phyloP scores from a whole-genome alignment of 2,797 vertebrate genomes.

The Hydrolagus colliei region DNA sequence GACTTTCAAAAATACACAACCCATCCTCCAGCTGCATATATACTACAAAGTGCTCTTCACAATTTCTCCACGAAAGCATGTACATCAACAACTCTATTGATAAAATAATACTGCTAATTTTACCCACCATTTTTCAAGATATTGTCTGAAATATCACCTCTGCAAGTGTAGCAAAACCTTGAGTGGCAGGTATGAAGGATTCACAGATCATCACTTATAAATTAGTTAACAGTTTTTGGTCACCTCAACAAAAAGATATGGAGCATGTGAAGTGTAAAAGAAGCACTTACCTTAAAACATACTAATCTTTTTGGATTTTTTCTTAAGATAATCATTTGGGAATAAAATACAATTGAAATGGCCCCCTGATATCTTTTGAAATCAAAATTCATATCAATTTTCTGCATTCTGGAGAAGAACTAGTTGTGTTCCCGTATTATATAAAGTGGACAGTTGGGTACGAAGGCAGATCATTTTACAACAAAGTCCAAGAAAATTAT shows the following conservation, averaged over 20 bases:
- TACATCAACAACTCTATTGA: not conserved
- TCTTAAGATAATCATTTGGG: not conserved
- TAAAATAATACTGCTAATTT: not conserved
- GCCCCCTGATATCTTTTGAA: no score
- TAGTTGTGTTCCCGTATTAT: no score
- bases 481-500: no score
- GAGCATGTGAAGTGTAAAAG: not conserved
- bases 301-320: not conserved
- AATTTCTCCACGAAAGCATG: not conserved
- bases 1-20: not conserved
- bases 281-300: not conserved
- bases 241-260: not conserved
- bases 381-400: no score
- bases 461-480: no score
- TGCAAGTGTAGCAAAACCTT: not conserved
- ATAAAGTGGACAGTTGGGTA: no score
- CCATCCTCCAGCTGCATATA: not conserved
- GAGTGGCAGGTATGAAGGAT: not conserved
- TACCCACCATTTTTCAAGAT: not conserved
- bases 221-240: not conserved
- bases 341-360: no score
- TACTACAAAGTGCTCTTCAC: not conserved
- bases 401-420: no score
- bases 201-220: not conserved
- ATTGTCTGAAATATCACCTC: not conserved